Evolutionary conservation across 2,888 invertebrate species (phyloP).

Genomic region (Suillia variegata): DNA sequence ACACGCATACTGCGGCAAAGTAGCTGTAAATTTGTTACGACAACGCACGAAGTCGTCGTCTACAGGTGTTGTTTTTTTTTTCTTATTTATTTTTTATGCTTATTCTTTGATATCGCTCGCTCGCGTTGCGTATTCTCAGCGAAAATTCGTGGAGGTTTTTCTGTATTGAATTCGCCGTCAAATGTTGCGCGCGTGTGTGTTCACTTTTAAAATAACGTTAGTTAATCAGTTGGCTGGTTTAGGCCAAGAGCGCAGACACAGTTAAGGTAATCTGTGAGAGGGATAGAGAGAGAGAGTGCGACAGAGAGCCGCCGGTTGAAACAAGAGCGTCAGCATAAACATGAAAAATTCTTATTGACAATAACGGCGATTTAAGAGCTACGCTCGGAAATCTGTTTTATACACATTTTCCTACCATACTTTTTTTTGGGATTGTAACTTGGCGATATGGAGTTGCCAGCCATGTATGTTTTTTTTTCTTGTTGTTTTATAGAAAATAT

Average conservation of each 20-base stretch:
- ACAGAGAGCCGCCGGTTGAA: conserved; percentile 3
- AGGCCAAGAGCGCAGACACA: neutral
- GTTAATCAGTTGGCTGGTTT: conserved; percentile 27
- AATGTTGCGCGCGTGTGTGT: conserved; percentile 36
- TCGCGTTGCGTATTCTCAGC: no score
- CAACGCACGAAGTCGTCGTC: conserved; percentile 27
- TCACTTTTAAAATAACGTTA: conserved; percentile 44
- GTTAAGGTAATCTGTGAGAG: conserved; percentile 2
- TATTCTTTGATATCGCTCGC: no score
- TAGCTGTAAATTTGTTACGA: conserved; percentile 60
- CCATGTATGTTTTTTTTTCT: no score
- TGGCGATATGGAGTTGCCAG: no score
- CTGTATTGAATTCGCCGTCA: conserved; percentile 40
- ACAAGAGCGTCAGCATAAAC: no score
- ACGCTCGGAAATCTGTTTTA: no score
- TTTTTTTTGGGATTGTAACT: no score
- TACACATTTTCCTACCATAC: no score
- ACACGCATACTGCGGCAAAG: conserved; percentile 47
- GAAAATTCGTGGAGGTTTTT: neutral
- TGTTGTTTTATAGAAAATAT: no score
- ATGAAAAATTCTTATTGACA: neutral
- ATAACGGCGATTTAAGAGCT: neutral
- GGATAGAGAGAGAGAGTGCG: conserved; percentile 21
- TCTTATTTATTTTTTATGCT: neutral
- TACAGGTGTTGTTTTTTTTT: conserved; percentile 2